Percentiles rank a stretch among this genome's conserved stretches.
These are phyloP conservation scores for Zaprionus kolodkinae DNA, from an alignment of 1,140 invertebrate species.

Conservation along the genomic window DNA sequence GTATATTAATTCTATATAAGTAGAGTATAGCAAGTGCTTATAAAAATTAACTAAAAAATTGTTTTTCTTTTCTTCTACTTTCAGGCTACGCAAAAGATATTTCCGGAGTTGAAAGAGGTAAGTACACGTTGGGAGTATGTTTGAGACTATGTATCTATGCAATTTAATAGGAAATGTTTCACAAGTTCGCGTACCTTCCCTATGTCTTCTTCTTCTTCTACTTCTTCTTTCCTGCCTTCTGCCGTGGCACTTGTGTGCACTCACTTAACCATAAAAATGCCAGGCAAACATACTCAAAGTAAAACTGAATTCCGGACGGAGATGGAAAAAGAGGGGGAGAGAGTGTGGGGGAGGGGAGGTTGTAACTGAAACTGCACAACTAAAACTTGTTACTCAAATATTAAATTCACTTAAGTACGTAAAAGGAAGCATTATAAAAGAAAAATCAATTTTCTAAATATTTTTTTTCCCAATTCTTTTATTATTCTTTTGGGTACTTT, in stretches of 20 bases:
- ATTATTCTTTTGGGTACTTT: neutral
- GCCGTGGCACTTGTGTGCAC: conserved; percentile 11
- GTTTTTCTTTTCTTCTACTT: conserved; percentile 49
- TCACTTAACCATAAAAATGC: conserved; percentile 24
- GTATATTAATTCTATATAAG: conserved; percentile 21
- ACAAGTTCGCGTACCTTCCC: neutral
- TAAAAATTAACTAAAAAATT: conserved; percentile 48
- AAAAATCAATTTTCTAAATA: neutral
- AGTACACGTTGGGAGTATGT: conserved; percentile 26
- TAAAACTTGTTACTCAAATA: conserved; percentile 23
- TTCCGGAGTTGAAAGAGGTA: conserved; percentile 84
- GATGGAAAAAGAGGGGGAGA: no score
- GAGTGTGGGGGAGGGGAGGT: neutral
- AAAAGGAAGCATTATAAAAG: neutral
- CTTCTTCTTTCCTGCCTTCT: neutral
- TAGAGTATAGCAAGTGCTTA: conserved; percentile 13
- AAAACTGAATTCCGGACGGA: neutral
- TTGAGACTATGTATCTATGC: neutral
- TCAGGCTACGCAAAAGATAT: conserved; percentile 84
- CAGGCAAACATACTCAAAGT: conserved; percentile 26
- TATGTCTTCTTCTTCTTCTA: neutral
- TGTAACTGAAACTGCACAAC: conserved; percentile 12
- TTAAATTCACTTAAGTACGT: conserved; percentile 12
- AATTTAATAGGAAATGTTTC: conserved; percentile 29
- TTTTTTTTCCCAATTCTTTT: neutral